Conservation (phyloP, 2,113 vertebrate genomes). For the Dolichotis patagonum region DNA sequence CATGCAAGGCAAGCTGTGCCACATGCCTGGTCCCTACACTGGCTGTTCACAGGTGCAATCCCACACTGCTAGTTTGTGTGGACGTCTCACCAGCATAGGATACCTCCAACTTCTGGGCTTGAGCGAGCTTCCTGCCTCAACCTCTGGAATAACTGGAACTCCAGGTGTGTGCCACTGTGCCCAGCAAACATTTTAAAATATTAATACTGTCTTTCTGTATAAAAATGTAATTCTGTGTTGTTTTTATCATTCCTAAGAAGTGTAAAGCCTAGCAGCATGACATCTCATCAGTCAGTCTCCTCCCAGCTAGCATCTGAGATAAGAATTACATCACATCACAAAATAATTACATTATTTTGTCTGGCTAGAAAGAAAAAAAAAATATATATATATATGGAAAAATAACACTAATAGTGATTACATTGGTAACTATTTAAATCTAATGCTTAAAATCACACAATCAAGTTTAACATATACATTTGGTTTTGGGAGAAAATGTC, state of each 20-base stretch:
- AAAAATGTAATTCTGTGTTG: conserved; percentile 37
- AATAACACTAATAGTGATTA: neutral
- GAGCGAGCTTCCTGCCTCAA: neutral
- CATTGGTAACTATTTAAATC: neutral
- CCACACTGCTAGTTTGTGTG: neutral
- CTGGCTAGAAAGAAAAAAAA: conserved; percentile 16
- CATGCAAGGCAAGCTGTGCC: neutral
- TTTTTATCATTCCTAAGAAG: neutral
- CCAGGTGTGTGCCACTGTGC: neutral
- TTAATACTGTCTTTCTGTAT: neutral
- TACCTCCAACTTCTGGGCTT: neutral
- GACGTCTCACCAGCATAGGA: too few species aligned
- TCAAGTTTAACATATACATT: conserved; percentile 20
- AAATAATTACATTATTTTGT: conserved; percentile 8
- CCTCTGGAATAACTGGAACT: neutral
- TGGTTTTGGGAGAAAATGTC: conserved; percentile 46
- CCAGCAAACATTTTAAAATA: neutral
- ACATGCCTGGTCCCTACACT: neutral
- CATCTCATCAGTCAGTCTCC: neutral
- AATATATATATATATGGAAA: neutral
- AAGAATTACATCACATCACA: conserved; percentile 38
- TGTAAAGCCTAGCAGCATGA: neutral
- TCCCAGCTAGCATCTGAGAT: conserved; percentile 39
- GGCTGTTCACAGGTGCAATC: neutral
- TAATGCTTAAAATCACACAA: conserved; percentile 34